Conservation (phyloP, 2,888 invertebrate genomes). For the Pristionchus fissidentatus region DNA sequence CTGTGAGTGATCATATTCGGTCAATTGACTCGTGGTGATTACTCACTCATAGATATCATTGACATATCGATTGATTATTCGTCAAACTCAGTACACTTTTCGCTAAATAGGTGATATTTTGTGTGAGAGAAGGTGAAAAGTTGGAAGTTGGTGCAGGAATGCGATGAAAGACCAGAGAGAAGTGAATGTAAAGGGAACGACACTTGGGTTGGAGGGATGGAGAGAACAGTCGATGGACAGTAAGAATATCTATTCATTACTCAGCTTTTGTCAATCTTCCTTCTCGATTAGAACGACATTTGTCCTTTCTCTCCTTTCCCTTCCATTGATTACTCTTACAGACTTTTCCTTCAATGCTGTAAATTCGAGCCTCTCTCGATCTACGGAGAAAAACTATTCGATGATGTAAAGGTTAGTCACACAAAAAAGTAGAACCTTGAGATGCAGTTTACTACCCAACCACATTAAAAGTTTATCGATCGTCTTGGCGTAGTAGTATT, state of each 20-base stretch:
- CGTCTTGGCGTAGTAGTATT: background rate
- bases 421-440: background rate
- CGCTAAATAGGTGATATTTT: too few relatives aligned
- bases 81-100: too few relatives aligned
- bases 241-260: conserved; percentile 42
- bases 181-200: conserved; percentile 55
- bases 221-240: conserved; percentile 67
- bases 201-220: conserved; percentile 65
- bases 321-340: conserved; percentile 43
- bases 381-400: conserved; percentile 65
- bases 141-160: too few relatives aligned
- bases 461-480: background rate
- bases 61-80: conserved; percentile 37
- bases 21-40: background rate
- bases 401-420: conserved; percentile 56
- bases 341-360: conserved; percentile 71
- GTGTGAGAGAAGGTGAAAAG: too few relatives aligned
- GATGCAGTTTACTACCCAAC: background rate
- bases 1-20: background rate
- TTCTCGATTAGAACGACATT: background rate
- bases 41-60: too few relatives aligned
- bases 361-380: conserved; percentile 67
- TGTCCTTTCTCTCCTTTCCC: conserved; percentile 38
- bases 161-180: conserved; percentile 63
- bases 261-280: background rate